Conservation (phyloP, 2,888 invertebrate species). For the Glaucopsyche alexis region DNA sequence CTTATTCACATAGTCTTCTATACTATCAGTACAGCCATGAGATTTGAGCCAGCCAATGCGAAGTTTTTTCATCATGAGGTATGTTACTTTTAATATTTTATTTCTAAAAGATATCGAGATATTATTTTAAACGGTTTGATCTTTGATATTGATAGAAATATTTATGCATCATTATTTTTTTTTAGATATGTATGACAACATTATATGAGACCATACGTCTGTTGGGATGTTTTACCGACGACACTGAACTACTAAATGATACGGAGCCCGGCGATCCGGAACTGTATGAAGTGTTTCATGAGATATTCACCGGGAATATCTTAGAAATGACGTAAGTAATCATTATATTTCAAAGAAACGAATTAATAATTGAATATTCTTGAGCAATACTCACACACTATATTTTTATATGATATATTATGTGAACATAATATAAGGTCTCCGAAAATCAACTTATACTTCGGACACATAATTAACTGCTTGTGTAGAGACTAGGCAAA, state of each 20-base stretch:
- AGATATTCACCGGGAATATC: constrained; percentile 88
- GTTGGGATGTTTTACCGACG: constrained; percentile 91
- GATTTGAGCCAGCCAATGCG: constrained; percentile 99
- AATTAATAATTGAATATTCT: no score
- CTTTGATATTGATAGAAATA: neutral
- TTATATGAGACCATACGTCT: constrained; percentile 95
- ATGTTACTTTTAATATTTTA: constrained; percentile 37
- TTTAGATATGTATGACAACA: constrained; percentile 94
- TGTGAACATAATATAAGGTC: no score
- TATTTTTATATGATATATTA: no score
- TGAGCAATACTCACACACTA: no score
- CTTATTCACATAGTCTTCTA: constrained; percentile 94
- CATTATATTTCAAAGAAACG: neutral
- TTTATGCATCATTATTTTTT: constrained; percentile 35
- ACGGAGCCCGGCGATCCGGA: constrained; percentile 65
- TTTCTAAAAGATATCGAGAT: neutral
- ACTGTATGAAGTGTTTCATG: constrained; percentile 82
- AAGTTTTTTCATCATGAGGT: constrained; percentile 98
- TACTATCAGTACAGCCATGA: constrained; percentile 97
- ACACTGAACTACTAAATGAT: constrained; percentile 69
- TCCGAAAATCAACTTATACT: no score
- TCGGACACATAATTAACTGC: no score
- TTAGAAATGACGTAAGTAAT: constrained; percentile 82
- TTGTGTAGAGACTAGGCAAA: no score
- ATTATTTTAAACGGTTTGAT: neutral